Percentiles rank a stretch among this genome's conserved stretches.
Evolutionary conservation across 2,113 vertebrate genomes (phyloP).

Genomic region (Spea multiplicata): DNA sequence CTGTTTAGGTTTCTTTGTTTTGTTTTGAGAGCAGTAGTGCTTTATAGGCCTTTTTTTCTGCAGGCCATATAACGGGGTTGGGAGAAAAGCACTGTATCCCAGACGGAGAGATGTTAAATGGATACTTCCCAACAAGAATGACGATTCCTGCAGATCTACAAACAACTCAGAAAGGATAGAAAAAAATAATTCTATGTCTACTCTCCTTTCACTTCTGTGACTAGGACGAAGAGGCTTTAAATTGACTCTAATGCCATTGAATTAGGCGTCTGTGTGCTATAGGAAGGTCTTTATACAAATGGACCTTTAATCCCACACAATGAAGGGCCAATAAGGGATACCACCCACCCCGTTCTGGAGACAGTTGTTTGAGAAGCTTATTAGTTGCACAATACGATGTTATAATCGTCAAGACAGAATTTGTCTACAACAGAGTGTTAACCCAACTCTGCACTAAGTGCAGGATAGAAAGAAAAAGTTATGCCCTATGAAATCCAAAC

Average conservation of each 20-base stretch:
- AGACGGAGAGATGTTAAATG: conserved; percentile 54
- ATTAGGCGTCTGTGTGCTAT: conserved; percentile 36
- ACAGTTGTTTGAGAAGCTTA: conserved; percentile 25
- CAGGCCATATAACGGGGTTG: conserved; percentile 56
- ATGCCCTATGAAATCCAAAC: conserved; percentile 62
- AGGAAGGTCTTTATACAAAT: conserved; percentile 50
- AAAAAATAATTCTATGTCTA: too few relatives aligned
- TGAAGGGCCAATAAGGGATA: conserved; percentile 21
- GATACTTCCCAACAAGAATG: conserved; percentile 56
- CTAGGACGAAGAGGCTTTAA: conserved; percentile 60
- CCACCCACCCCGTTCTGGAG: background rate
- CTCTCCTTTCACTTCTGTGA: conserved; percentile 52
- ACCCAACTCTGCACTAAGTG: conserved; percentile 50
- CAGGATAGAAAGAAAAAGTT: conserved; percentile 62
- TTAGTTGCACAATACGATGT: conserved; percentile 21
- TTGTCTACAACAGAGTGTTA: conserved; percentile 33
- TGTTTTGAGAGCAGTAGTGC: conserved; percentile 73
- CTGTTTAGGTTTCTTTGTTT: conserved; percentile 80
- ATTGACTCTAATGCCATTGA: conserved; percentile 63
- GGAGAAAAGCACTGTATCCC: conserved; percentile 56
- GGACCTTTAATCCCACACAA: conserved; percentile 56
- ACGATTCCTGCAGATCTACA: conserved; percentile 58
- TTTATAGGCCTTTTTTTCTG: conserved; percentile 63
- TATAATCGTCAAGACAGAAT: conserved; percentile 30
- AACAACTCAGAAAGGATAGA: conserved; percentile 70